phyloP scores from a whole-genome alignment of 1,140 invertebrate species.

The Panagrolaimus sp. region DNA sequence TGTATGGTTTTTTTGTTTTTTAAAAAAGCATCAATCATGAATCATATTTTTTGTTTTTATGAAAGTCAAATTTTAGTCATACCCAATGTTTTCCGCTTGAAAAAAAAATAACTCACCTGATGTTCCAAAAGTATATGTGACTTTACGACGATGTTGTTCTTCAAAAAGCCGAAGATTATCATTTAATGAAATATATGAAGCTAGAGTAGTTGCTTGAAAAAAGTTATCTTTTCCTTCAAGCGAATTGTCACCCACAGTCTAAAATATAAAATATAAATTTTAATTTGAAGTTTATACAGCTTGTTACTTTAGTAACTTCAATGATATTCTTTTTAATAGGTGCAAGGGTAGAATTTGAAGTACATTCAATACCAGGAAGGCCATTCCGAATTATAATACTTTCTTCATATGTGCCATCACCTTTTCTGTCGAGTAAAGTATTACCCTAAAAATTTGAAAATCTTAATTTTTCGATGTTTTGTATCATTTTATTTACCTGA shows the following conservation, averaged over 20 bases:
- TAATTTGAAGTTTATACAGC: too few relatives aligned
- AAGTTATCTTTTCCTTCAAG: slow-evolving; percentile 24
- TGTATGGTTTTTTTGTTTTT: too few relatives aligned
- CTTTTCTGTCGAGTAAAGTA: slow-evolving; percentile 24
- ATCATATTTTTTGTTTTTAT: too few relatives aligned
- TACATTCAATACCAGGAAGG: not conserved
- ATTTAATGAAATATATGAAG: slow-evolving; percentile 30
- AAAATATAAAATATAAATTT: not conserved
- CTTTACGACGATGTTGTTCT: slow-evolving; percentile 24
- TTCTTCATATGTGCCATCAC: slow-evolving; percentile 28
- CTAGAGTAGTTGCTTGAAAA: slow-evolving; percentile 27
- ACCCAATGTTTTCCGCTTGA: not conserved
- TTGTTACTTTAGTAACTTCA: slow-evolving; percentile 12
- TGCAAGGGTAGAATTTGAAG: not conserved
- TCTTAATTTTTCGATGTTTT: too few relatives aligned
- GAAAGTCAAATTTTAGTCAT: not conserved
- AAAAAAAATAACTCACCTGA: slow-evolving; percentile 12
- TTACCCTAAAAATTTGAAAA: slow-evolving; percentile 17
- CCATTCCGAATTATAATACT: slow-evolving; percentile 24
- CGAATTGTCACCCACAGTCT: slow-evolving; percentile 27
- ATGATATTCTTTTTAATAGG: slow-evolving; percentile 22
- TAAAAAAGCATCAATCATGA: too few relatives aligned
- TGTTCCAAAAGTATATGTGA: slow-evolving; percentile 27
- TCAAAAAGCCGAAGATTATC: slow-evolving; percentile 31
- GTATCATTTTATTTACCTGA: slow-evolving; percentile 5